Evolutionary conservation across 2,113 vertebrate species (phyloP).

Genomic region (Naja naja): DNA sequence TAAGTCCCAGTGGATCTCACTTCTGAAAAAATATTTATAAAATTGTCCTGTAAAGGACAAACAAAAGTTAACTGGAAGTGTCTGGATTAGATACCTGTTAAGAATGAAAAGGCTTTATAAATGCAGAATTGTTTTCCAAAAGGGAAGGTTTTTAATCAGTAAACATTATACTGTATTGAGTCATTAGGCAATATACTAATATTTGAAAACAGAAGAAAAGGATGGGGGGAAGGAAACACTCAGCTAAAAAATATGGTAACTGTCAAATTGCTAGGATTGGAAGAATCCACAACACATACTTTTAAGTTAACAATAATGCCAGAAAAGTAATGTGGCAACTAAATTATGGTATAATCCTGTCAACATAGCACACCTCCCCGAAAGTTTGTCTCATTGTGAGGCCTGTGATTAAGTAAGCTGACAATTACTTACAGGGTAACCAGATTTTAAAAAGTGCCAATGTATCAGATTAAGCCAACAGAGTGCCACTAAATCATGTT

Average conservation of each 20-base stretch:
- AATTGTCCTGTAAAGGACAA: not conserved
- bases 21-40: not conserved
- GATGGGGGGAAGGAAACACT: not conserved
- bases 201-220: not conserved
- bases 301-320: not conserved
- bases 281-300: not conserved
- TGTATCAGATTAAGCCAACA: not conserved
- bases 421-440: not conserved
- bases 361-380: not conserved
- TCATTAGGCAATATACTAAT: not conserved
- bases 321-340: not conserved
- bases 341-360: not conserved
- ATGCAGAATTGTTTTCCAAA: not conserved
- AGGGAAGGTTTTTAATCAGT: not conserved
- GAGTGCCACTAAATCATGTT: not conserved
- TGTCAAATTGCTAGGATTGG: not conserved
- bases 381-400: not conserved
- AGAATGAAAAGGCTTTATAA: not conserved
- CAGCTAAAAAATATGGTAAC: not conserved
- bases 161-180: not conserved
- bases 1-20: not conserved
- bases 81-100: not conserved
- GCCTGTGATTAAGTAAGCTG: not conserved
- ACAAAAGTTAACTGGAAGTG: not conserved
- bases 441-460: not conserved